A percentile compares a stretch with the other conserved stretches of the same genome.
phyloP scores from a whole-genome alignment of 2,797 vertebrate species.

The Parauchenoglanis ngamensis region DNA sequence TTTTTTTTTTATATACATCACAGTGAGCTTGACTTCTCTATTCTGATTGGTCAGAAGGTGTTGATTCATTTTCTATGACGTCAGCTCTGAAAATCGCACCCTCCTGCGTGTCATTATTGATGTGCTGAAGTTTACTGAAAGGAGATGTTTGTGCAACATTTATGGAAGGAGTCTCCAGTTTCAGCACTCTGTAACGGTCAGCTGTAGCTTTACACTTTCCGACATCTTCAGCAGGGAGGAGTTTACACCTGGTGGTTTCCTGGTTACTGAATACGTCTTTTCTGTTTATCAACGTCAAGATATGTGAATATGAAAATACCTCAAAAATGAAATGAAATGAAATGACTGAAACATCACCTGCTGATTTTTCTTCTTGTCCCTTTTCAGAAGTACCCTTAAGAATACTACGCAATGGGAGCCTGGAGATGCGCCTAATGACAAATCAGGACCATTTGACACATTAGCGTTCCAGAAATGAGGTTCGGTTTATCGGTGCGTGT shows the following conservation, averaged over 20 bases:
- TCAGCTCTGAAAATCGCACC: not conserved
- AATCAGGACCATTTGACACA: not conserved
- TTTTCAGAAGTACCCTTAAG: conserved; percentile 38
- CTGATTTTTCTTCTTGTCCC: not conserved
- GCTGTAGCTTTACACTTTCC: not conserved
- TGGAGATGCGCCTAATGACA: not conserved
- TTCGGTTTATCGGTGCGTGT: not conserved
- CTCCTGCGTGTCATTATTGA: not conserved
- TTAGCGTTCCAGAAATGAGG: no score
- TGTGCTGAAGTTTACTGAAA: not conserved
- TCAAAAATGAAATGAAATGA: not conserved
- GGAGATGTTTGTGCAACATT: not conserved
- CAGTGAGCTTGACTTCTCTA: not conserved
- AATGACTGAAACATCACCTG: not conserved
- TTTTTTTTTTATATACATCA: not conserved
- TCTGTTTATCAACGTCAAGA: no score
- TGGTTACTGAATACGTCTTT: not conserved
- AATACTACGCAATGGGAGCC: not conserved
- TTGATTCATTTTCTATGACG: not conserved
- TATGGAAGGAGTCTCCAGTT: not conserved
- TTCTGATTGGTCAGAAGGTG: not conserved
- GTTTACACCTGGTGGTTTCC: not conserved
- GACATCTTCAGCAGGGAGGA: not conserved
- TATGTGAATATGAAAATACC: not conserved
- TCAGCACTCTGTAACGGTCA: not conserved